Evolutionary conservation across 1,140 invertebrate species (phyloP).

Genomic region (Drosophila bocqueti): DNA sequence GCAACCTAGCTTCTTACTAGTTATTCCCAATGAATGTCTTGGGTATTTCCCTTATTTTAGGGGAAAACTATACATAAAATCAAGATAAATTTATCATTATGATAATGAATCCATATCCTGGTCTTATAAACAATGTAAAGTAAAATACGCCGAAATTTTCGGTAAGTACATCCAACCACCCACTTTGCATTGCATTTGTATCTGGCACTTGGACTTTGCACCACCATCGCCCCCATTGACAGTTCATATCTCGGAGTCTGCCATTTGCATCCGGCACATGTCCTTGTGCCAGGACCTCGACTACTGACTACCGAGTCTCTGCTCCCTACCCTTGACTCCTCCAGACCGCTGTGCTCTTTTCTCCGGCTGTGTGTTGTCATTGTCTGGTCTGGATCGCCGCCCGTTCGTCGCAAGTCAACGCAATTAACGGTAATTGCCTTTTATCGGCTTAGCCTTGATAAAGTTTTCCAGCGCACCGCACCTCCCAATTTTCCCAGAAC

Average conservation of each 20-base stretch:
- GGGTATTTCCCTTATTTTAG: too few relatives aligned
- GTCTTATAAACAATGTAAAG: too few relatives aligned
- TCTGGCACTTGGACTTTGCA: constrained; percentile 39
- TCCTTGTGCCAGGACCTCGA: constrained; percentile 11
- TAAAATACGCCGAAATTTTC: not conserved
- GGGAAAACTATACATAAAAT: too few relatives aligned
- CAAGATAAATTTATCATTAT: too few relatives aligned
- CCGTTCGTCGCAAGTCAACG: constrained; percentile 68
- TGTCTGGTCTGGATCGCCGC: constrained; percentile 48
- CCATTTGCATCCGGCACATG: constrained; percentile 75
- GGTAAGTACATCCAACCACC: not conserved
- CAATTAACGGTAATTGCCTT: constrained; percentile 83
- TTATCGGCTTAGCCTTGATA: constrained; percentile 83
- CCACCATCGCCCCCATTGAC: constrained; percentile 31
- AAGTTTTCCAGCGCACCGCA: constrained; percentile 54
- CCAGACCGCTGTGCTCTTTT: constrained; percentile 22
- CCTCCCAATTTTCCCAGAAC: not conserved
- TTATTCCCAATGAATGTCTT: too few relatives aligned
- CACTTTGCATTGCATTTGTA: constrained; percentile 20
- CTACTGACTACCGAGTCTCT: not conserved
- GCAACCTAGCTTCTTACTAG: too few relatives aligned
- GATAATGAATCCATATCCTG: too few relatives aligned
- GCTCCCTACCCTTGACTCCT: not conserved
- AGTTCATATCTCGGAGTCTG: constrained; percentile 66
- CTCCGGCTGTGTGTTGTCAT: constrained; percentile 57